Percentiles rank a stretch among this genome's conserved stretches.
phyloP scores from a whole-genome alignment of 92 coral and sea anemone species.

The Isaurus tuberculatus region DNA sequence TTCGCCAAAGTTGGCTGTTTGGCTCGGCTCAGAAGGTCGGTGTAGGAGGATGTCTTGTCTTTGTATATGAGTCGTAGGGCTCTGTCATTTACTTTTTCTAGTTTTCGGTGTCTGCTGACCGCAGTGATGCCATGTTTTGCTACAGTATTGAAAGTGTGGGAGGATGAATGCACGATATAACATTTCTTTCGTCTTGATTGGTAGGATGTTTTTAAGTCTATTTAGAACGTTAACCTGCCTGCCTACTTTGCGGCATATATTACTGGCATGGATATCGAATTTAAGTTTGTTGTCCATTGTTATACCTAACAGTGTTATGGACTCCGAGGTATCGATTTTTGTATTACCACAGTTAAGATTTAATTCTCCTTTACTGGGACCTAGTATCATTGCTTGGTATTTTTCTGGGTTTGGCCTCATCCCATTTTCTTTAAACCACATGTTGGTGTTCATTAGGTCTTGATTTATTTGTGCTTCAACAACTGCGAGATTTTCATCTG shows the following conservation, averaged over 20 bases:
- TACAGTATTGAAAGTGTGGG: constrained; percentile 59
- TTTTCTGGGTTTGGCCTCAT: constrained; percentile 66
- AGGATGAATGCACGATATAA: constrained; percentile 58
- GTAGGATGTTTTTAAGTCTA: constrained; percentile 61
- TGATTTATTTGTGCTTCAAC: constrained; percentile 46
- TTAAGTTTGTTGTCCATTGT: constrained; percentile 3
- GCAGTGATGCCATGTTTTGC: constrained; percentile 13
- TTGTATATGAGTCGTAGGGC: neutral
- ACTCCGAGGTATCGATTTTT: constrained; percentile 17
- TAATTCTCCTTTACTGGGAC: constrained; percentile 50
- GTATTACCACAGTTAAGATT: constrained; percentile 45
- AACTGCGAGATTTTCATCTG: constrained; percentile 34
- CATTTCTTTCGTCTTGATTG: constrained; percentile 43
- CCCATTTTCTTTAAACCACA: constrained; percentile 70
- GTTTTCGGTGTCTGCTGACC: constrained; percentile 3
- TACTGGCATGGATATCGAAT: constrained; percentile 22
- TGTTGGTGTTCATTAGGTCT: constrained; percentile 55
- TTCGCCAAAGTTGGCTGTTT: constrained; percentile 29
- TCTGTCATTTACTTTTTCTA: constrained; percentile 7
- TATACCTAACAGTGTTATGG: constrained; percentile 25
- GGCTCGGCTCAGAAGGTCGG: constrained; percentile 22
- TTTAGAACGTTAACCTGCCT: constrained; percentile 61
- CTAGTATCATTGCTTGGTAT: constrained; percentile 63
- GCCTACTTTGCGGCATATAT: constrained; percentile 27
- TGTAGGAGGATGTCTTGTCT: constrained; percentile 23